Evolutionary conservation across 2,113 vertebrate genomes (phyloP).

Genomic region (Petaurus breviceps): DNA sequence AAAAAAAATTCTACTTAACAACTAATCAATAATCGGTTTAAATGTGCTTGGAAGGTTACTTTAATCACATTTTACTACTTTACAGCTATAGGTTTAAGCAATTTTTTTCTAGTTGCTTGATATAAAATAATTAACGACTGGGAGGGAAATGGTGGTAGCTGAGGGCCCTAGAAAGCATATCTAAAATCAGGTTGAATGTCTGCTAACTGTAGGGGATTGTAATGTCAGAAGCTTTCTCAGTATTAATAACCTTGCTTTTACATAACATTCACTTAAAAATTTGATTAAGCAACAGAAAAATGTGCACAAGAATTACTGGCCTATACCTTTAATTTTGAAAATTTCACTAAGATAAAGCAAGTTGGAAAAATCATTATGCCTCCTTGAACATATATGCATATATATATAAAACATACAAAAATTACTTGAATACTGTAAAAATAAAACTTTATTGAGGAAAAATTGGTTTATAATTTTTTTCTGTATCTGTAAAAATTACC

Average conservation of each 20-base stretch:
- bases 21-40: background rate
- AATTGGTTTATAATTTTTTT: background rate
- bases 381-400: background rate
- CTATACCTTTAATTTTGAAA: background rate
- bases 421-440: background rate
- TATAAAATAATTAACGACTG: background rate
- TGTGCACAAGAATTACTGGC: conserved; percentile 7
- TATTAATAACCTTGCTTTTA: conserved; percentile 46
- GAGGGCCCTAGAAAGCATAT: conserved; percentile 43
- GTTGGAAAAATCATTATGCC: conserved; percentile 31
- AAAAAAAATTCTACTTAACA: background rate
- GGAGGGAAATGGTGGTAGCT: conserved; percentile 49
- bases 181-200: conserved; percentile 47
- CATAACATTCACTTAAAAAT: conserved; percentile 23
- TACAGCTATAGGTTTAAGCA: background rate
- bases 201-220: conserved; percentile 19
- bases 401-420: background rate
- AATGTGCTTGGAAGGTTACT: background rate
- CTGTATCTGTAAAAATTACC: conserved; percentile 44
- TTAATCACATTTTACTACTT: background rate
- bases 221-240: conserved; percentile 36
- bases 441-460: background rate
- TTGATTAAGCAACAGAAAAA: background rate
- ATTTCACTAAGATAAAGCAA: conserved; percentile 33
- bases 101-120: background rate